Conservation (phyloP, 2,113 vertebrate genomes). For the Archocentrus centrarchus region DNA sequence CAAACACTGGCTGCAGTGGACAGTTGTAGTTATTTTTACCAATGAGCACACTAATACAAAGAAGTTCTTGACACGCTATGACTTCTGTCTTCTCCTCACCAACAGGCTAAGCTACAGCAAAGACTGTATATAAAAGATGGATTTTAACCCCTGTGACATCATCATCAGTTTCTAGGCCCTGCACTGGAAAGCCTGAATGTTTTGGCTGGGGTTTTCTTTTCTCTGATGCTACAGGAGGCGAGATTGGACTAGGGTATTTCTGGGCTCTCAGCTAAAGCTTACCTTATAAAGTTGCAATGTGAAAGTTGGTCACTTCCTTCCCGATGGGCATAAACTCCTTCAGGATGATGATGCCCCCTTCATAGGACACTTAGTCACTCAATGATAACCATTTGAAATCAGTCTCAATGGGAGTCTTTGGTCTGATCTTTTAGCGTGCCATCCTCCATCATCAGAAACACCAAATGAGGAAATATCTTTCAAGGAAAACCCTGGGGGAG, state of each 20-base stretch:
- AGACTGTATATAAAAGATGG: too few relatives aligned
- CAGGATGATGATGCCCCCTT: not conserved
- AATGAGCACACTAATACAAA: too few relatives aligned
- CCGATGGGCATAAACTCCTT: not conserved
- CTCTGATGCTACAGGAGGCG: not conserved
- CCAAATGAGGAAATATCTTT: not conserved
- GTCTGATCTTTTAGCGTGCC: not conserved
- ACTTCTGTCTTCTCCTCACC: too few relatives aligned
- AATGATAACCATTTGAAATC: not conserved
- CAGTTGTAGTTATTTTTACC: too few relatives aligned
- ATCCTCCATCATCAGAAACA: not conserved
- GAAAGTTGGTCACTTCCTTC: not conserved
- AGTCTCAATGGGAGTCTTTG: not conserved
- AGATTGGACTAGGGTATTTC: not conserved
- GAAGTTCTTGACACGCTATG: too few relatives aligned
- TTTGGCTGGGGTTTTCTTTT: not conserved
- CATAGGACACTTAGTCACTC: not conserved
- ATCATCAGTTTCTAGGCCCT: not conserved
- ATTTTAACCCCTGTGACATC: not conserved
- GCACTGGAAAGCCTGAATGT: not conserved
- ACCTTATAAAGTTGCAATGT: not conserved
- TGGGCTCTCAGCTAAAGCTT: not conserved
- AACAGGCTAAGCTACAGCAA: too few relatives aligned
- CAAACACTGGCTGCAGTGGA: too few relatives aligned
- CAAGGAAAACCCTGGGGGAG: not conserved